A percentile compares a stretch with the other conserved stretches of the same genome.
Conservation (phyloP, 2,113 vertebrate genomes). For the rat (Rattus norvegicus) region DNA sequence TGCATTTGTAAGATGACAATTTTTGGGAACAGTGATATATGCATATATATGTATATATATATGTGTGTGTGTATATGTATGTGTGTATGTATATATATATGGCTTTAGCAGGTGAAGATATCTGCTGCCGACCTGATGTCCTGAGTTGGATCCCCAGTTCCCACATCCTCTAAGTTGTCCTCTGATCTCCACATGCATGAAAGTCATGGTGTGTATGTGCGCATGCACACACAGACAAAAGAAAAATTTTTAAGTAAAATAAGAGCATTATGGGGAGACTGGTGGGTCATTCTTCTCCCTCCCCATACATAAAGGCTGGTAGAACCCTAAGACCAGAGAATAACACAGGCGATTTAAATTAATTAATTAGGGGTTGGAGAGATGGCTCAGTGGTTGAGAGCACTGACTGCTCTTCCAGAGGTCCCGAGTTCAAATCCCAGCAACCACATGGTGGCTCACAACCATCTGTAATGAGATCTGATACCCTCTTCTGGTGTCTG, state of each 20-base stretch:
- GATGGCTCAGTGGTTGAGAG: no score
- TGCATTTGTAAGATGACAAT: background rate
- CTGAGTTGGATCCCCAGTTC: background rate
- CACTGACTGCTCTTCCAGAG: no score
- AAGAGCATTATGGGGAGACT: background rate
- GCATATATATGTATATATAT: no score
- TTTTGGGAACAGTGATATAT: background rate
- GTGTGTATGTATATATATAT: no score
- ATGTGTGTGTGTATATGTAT: no score
- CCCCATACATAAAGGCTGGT: background rate
- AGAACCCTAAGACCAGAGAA: background rate
- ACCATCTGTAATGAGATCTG: no score
- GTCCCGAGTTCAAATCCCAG: no score
- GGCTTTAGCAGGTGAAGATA: background rate
- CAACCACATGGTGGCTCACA: no score
- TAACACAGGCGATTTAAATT: background rate
- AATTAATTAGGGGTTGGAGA: background rate
- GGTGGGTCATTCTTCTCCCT: background rate
- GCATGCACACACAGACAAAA: background rate
- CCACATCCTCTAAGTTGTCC: background rate
- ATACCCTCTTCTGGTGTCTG: no score
- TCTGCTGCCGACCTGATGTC: no score
- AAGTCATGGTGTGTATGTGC: background rate
- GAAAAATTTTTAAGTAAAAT: background rate
- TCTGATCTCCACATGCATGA: background rate